Percentiles rank a stretch among this genome's conserved stretches.
Evolutionary conservation across 2,113 vertebrate genomes (phyloP).

Genomic region (Polyodon spathula): DNA sequence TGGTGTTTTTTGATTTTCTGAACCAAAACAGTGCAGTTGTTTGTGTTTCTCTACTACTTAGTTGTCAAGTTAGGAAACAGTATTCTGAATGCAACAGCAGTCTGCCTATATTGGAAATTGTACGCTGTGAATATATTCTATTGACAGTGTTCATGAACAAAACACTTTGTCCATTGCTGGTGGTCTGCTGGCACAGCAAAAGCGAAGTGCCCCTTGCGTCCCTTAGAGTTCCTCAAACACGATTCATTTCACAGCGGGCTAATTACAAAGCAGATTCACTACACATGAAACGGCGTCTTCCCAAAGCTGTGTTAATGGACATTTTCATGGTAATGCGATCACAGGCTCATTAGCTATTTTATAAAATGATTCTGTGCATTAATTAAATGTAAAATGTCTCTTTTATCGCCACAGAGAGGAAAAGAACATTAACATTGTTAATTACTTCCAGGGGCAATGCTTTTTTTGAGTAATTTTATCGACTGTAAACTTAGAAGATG

Average conservation of each 20-base stretch:
- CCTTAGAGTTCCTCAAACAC: constrained; percentile 42
- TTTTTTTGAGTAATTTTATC: constrained; percentile 42
- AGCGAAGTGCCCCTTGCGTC: constrained; percentile 42
- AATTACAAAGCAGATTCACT: constrained; percentile 73
- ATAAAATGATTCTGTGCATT: constrained; percentile 82
- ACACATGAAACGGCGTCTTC: constrained; percentile 61
- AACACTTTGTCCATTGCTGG: constrained; percentile 27
- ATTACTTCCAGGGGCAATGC: constrained; percentile 55
- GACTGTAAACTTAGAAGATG: constrained; percentile 28
- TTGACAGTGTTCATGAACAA: neutral
- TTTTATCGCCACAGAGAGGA: constrained; percentile 63
- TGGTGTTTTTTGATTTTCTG: no score
- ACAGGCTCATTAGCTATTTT: constrained; percentile 87
- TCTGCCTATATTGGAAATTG: neutral
- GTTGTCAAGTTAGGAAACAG: no score
- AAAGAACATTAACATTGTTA: constrained; percentile 65
- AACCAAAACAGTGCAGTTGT: no score
- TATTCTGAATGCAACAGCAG: neutral
- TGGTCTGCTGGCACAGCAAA: constrained; percentile 52
- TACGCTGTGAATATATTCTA: neutral
- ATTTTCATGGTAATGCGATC: constrained; percentile 84
- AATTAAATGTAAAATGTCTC: constrained; percentile 86
- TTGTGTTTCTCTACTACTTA: no score
- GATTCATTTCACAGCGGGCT: constrained; percentile 66
- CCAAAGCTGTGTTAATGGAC: constrained; percentile 62